Evolutionary conservation across 2,888 invertebrate genomes (phyloP).

Genomic region (Pseudococcus jackbeardsleyi): DNA sequence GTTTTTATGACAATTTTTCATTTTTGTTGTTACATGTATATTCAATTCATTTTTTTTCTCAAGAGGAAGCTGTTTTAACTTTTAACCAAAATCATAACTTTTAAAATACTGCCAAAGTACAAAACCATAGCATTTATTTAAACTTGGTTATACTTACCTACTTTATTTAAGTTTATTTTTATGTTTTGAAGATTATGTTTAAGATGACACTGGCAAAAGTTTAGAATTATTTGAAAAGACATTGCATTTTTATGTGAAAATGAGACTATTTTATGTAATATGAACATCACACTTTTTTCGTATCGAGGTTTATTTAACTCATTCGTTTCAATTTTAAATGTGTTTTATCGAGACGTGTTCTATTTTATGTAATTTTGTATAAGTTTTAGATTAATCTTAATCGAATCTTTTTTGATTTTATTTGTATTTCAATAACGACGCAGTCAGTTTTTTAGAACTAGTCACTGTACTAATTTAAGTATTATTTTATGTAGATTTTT

Average conservation of each 20-base stretch:
- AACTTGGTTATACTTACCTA: background rate
- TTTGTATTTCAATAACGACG: background rate
- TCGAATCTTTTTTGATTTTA: background rate
- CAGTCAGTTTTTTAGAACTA: constrained; percentile 47
- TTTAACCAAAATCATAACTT: constrained; percentile 35
- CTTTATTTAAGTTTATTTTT: background rate
- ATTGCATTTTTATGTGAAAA: background rate
- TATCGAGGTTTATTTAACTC: background rate
- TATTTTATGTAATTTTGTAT: background rate
- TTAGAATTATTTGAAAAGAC: background rate
- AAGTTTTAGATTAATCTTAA: background rate
- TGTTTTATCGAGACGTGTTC: background rate
- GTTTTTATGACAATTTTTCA: constrained; percentile 47
- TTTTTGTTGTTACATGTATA: constrained; percentile 14
- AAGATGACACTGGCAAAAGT: background rate
- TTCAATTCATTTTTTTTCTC: background rate
- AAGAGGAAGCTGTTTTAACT: background rate
- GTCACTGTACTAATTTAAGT: constrained; percentile 42
- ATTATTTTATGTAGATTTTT: background rate
- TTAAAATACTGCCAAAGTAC: constrained; percentile 53
- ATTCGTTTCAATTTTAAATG: background rate
- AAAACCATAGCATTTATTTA: constrained; percentile 52
- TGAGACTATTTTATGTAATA: background rate
- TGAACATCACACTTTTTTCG: background rate
- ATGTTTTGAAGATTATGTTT: background rate